Evolutionary conservation across 30 jellyfish, hydroid and myxozoan genomes (phyloP).

Genomic region (Aurelia sp.): DNA sequence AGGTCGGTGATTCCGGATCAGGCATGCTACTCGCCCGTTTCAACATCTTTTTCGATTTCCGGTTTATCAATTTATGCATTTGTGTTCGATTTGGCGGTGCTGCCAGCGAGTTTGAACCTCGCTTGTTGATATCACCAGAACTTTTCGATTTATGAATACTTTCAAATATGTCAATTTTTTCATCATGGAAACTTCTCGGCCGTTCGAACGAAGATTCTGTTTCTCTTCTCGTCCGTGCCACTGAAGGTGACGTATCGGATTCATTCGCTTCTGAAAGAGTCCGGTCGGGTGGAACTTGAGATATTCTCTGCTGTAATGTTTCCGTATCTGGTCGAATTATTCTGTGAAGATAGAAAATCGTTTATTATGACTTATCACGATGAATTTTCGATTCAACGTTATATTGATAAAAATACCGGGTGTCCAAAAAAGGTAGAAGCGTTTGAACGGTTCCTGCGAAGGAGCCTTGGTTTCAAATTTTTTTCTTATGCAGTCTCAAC

Average conservation of each 20-base stretch:
- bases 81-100: conserved; percentile 54
- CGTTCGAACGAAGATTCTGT: conserved; percentile 4
- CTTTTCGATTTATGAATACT: conserved; percentile 35
- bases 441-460: too few species aligned
- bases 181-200: conserved; percentile 28
- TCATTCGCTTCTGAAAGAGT: conserved; percentile 43
- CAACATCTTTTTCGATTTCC: conserved; percentile 44
- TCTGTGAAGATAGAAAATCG: conserved; percentile 2
- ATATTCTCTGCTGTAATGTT: conserved; percentile 60
- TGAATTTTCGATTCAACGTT: too few species aligned
- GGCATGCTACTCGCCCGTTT: conserved; percentile 51
- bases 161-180: conserved; percentile 12
- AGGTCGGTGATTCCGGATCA: conserved; percentile 39
- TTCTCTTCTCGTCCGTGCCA: not conserved
- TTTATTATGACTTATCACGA: not conserved
- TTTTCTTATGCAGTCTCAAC: too few species aligned
- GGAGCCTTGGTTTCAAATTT: too few species aligned
- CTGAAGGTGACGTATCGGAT: conserved; percentile 9
- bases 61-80: conserved; percentile 48
- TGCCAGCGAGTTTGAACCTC: conserved; percentile 15
- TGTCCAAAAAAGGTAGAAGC: too few species aligned
- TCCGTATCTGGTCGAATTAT: conserved; percentile 61
- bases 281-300: conserved; percentile 50
- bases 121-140: conserved; percentile 12
- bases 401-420: too few species aligned